Evolutionary conservation across 2,797 vertebrate species (phyloP).

Genomic region (Sparidentex hasta): DNA sequence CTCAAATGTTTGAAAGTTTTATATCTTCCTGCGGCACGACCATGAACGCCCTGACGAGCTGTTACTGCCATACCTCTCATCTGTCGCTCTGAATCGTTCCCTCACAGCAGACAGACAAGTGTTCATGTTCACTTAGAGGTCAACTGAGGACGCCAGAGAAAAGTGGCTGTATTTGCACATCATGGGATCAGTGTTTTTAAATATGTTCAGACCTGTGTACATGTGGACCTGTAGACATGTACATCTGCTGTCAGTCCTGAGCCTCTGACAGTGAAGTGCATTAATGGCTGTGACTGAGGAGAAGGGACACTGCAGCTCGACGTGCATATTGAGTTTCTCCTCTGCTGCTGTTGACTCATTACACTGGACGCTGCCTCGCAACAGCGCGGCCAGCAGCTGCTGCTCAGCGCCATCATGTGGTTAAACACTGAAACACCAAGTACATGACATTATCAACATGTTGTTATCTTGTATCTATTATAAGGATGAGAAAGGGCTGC

Average conservation of each 20-base stretch:
- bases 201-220: background rate
- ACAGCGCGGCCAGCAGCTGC: slow-evolving; percentile 28
- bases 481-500: no score
- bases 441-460: background rate
- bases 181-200: background rate
- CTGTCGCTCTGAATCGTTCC: slow-evolving; percentile 39
- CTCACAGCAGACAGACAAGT: slow-evolving; percentile 31
- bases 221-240: no score
- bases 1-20: slow-evolving; percentile 43
- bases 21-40: slow-evolving; percentile 22
- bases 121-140: slow-evolving; percentile 30
- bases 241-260: background rate
- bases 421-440: rapidly evolving
- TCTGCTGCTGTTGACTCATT: slow-evolving; percentile 31
- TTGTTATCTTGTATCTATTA: no score
- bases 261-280: background rate
- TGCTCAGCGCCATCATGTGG: slow-evolving; percentile 69
- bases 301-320: slow-evolving; percentile 34
- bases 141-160: slow-evolving; percentile 9
- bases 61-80: slow-evolving; percentile 25
- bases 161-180: background rate
- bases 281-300: slow-evolving; percentile 16
- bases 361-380: slow-evolving; percentile 8
- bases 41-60: slow-evolving; percentile 29
- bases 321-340: slow-evolving; percentile 15